phyloP scores from a whole-genome alignment of 2,797 vertebrate genomes.

The Phrynocephalus forsythii region DNA sequence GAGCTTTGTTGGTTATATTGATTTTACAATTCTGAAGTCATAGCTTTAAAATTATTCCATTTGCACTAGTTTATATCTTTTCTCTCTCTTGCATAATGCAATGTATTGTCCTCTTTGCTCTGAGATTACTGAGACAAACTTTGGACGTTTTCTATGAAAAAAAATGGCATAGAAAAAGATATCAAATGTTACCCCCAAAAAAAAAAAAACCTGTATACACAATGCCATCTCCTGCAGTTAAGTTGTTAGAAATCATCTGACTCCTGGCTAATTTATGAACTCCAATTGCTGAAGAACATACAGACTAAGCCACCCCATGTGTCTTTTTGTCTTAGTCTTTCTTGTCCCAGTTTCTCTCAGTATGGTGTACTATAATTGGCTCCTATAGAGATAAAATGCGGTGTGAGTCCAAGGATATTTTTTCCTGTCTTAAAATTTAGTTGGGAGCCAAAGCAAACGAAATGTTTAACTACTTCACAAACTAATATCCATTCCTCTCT shows the following conservation, averaged over 20 bases:
- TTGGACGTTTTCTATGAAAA: slow-evolving; percentile 52
- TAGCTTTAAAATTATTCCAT: slow-evolving; percentile 54
- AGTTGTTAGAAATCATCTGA: slow-evolving; percentile 75
- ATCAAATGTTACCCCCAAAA: slow-evolving; percentile 47
- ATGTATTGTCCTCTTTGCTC: slow-evolving; percentile 42
- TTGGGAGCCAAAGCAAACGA: slow-evolving; percentile 74
- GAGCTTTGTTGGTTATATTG: slow-evolving; percentile 59
- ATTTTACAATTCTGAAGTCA: slow-evolving; percentile 61
- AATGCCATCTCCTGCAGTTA: slow-evolving; percentile 67
- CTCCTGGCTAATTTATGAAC: slow-evolving; percentile 75
- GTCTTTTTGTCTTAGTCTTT: slow-evolving; percentile 74
- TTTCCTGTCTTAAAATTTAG: slow-evolving; percentile 63
- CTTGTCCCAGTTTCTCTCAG: slow-evolving; percentile 70
- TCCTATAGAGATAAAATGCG: slow-evolving; percentile 75
- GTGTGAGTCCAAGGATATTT: slow-evolving; percentile 63
- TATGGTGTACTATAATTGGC: slow-evolving; percentile 80
- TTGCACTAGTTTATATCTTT: slow-evolving; percentile 47
- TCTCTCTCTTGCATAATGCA: slow-evolving; percentile 38
- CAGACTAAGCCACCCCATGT: slow-evolving; percentile 61
- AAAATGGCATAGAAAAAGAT: slow-evolving; percentile 51
- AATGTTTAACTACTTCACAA: slow-evolving; percentile 65
- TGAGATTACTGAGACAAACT: slow-evolving; percentile 47
- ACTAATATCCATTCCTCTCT: slow-evolving; percentile 53
- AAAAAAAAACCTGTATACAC: slow-evolving; percentile 41
- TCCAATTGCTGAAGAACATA: slow-evolving; percentile 66